Percentiles rank a stretch among this genome's conserved stretches.
These are phyloP conservation scores for Belonocnema kinseyi DNA, from an alignment of 1,140 invertebrate genomes.

Conservation along the genomic window DNA sequence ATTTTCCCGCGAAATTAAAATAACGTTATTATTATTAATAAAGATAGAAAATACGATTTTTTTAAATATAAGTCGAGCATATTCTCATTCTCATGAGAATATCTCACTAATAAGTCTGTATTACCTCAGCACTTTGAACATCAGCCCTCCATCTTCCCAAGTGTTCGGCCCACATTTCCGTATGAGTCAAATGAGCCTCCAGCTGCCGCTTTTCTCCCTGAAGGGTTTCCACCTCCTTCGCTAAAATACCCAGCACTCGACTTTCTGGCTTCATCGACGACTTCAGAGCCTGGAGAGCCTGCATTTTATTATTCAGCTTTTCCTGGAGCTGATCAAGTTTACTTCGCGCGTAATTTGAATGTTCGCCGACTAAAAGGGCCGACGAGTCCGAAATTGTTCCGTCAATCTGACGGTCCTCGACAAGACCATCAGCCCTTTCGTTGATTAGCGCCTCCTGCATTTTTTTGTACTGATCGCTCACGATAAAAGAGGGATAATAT, in stretches of 20 bases:
- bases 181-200: conserved; percentile 89
- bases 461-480: conserved; percentile 89
- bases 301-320: conserved; percentile 86
- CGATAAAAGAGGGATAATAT: conserved; percentile 91
- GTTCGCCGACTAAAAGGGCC: conserved; percentile 81
- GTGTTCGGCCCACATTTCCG: conserved; percentile 92
- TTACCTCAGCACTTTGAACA: conserved; percentile 87
- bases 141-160: conserved; percentile 89
- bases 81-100: too few species aligned
- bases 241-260: conserved; percentile 84
- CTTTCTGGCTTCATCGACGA: conserved; percentile 86
- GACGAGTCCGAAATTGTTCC: conserved; percentile 64
- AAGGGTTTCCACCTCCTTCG: conserved; percentile 88
- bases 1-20: too few species aligned
- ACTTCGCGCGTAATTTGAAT: conserved; percentile 88
- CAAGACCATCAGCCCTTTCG: conserved; percentile 78
- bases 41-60: too few species aligned
- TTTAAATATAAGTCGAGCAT: too few species aligned
- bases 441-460: conserved; percentile 83
- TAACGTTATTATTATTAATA: too few species aligned
- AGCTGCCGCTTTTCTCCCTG: conserved; percentile 86
- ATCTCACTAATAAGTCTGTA: neutral
- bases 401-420: conserved; percentile 65
- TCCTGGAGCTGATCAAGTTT: conserved; percentile 89
- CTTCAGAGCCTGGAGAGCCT: conserved; percentile 87